These are phyloP conservation scores for Catharus ustulatus DNA, from an alignment of 2,797 vertebrate genomes.

Conservation along the genomic window DNA sequence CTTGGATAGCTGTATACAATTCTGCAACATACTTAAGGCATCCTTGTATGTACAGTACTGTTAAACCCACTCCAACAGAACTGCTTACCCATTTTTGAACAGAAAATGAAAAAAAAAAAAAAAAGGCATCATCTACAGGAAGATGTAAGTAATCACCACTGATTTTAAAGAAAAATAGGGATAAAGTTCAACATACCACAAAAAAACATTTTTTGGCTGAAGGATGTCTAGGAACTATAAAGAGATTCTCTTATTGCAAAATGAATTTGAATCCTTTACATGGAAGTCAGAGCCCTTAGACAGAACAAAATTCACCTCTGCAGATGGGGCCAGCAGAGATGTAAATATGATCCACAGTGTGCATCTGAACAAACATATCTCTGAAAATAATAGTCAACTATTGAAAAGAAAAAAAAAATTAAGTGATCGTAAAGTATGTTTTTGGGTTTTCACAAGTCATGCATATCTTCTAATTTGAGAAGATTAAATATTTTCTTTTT, in stretches of 20 bases:
- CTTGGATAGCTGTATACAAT: not conserved
- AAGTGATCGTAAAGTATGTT: conserved; percentile 52
- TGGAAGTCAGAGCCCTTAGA: conserved; percentile 46
- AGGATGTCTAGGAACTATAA: not conserved
- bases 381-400: conserved; percentile 27
- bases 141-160: not conserved
- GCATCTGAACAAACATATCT: conserved; percentile 14
- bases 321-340: not conserved
- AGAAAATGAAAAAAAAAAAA: not conserved
- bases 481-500: conserved; percentile 37
- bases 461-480: conserved; percentile 56
- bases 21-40: conserved; percentile 52
- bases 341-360: conserved; percentile 14
- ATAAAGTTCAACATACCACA: not conserved
- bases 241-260: conserved; percentile 58
- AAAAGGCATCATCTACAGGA: not conserved
- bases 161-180: not conserved
- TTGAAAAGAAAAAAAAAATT: not conserved
- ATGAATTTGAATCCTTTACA: conserved; percentile 28
- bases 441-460: conserved; percentile 59
- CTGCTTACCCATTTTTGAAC: not conserved
- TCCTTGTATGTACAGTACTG: conserved; percentile 35
- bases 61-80: conserved; percentile 30
- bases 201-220: conserved; percentile 40
- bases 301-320: conserved; percentile 37